phyloP scores from a whole-genome alignment of 2,888 invertebrate genomes.

The Agrochola lota region DNA sequence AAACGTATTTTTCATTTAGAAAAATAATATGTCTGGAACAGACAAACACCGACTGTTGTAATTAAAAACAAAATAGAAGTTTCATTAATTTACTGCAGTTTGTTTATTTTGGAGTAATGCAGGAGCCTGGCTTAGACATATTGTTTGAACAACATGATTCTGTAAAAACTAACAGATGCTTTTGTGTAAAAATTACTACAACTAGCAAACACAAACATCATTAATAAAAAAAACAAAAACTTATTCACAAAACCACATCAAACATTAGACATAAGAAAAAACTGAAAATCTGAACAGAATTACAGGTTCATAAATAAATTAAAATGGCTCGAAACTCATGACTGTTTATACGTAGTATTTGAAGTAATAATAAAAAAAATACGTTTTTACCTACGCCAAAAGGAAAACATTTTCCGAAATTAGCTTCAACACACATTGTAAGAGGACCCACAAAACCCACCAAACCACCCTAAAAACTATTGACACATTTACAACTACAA shows the following conservation, averaged over 20 bases:
- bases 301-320: background rate
- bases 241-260: background rate
- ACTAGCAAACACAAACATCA: background rate
- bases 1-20: background rate
- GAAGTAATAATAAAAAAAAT: background rate
- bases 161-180: background rate
- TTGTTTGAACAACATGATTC: conserved; percentile 9
- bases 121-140: conserved; percentile 11
- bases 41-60: background rate
- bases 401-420: background rate
- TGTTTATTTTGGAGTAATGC: conserved; percentile 1
- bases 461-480: background rate
- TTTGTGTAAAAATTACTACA: background rate
- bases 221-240: background rate
- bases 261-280: background rate
- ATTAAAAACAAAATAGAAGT: conserved; percentile 36
- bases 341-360: background rate
- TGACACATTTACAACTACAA: conserved; percentile 25
- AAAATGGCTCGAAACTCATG: background rate
- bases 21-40: conserved; percentile 17
- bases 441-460: background rate
- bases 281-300: background rate
- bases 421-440: background rate
- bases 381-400: background rate
- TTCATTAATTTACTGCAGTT: conserved; percentile 30